phyloP scores from a whole-genome alignment of 2,113 vertebrate species.

The Lepidothrix coronata region DNA sequence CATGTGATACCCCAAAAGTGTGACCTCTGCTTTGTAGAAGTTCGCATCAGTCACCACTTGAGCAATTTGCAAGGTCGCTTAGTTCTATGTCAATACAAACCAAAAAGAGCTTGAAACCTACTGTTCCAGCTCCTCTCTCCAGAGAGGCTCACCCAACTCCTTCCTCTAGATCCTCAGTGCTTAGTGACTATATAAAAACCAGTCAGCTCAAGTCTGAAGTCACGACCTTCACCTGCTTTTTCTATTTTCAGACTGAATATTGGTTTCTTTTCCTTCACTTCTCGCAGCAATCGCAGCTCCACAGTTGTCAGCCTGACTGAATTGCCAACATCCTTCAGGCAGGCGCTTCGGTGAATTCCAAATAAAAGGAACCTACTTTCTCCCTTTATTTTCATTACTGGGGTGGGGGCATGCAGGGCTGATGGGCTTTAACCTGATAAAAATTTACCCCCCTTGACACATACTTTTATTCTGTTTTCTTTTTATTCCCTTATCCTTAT shows the following conservation, averaged over 20 bases:
- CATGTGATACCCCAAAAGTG: neutral
- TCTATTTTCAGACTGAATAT: neutral
- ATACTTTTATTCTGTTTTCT: neutral
- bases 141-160: neutral
- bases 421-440: neutral
- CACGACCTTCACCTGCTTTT: neutral
- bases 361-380: neutral
- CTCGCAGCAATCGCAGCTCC: neutral
- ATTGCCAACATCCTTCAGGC: neutral
- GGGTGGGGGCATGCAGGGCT: rapidly evolving
- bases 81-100: neutral
- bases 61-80: neutral
- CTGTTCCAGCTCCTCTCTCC: neutral
- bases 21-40: neutral
- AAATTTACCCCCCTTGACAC: neutral
- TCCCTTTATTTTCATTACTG: neutral
- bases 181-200: neutral
- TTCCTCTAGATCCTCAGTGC: neutral
- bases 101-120: neutral
- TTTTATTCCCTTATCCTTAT: neutral
- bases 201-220: neutral
- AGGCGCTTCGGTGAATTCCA: neutral
- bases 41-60: neutral
- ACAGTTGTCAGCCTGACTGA: neutral
- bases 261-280: neutral